phyloP scores from a whole-genome alignment of 2,113 vertebrate genomes.

The Thomomys bottae region DNA sequence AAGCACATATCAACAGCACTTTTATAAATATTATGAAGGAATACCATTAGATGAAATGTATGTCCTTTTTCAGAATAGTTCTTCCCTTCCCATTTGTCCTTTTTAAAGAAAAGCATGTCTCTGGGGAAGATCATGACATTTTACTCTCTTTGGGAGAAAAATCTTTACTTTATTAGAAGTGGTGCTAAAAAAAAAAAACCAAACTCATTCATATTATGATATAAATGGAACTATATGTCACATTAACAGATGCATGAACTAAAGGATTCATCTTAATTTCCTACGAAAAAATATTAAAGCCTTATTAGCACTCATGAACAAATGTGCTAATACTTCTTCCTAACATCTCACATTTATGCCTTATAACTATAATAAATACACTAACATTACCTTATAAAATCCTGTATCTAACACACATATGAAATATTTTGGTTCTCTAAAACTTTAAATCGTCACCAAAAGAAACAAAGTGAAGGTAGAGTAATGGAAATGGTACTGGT shows the following conservation, averaged over 20 bases:
- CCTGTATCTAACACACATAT: background rate
- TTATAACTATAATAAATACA: background rate
- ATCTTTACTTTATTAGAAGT: background rate
- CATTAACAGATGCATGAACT: background rate
- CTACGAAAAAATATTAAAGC: background rate
- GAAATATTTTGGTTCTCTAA: slow-evolving; percentile 20
- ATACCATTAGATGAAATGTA: background rate
- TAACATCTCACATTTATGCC: background rate
- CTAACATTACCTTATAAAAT: slow-evolving; percentile 41
- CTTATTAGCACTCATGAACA: background rate
- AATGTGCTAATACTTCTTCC: background rate
- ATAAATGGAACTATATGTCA: background rate
- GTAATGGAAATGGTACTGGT: background rate
- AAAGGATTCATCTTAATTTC: background rate
- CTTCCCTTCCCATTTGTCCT: background rate
- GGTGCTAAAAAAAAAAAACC: background rate
- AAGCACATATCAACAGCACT: background rate
- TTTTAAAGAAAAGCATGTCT: slow-evolving; percentile 13
- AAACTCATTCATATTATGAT: background rate
- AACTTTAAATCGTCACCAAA: slow-evolving; percentile 20
- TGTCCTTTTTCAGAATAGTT: background rate
- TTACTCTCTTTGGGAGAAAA: slow-evolving; percentile 3
- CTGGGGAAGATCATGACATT: background rate
- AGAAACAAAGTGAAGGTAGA: background rate
- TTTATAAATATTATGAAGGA: slow-evolving; percentile 1